Conservation (phyloP, 2,113 vertebrate species). For the Aythya baeri region DNA sequence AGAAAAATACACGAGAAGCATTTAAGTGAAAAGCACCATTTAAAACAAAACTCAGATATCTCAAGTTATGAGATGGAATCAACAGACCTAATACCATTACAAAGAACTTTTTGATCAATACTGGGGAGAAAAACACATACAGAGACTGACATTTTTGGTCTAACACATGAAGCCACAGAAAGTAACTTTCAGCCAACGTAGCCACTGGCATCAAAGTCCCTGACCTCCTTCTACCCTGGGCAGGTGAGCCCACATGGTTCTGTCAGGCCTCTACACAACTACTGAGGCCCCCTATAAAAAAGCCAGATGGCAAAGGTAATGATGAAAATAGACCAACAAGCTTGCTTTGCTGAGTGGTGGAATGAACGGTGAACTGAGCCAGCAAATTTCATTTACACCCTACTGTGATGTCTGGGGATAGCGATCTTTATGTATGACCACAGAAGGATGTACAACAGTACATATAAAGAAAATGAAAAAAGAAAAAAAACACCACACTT, state of each 20-base stretch:
- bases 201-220: not conserved
- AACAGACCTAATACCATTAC: not conserved
- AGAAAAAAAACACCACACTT: not conserved
- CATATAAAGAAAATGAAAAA: not conserved
- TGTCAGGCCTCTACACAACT: not conserved
- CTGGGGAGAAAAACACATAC: not conserved
- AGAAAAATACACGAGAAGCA: not conserved
- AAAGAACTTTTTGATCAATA: not conserved
- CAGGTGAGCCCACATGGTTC: not conserved
- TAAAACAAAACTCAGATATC: not conserved
- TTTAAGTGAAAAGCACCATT: not conserved
- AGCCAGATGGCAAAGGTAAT: not conserved
- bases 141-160: not conserved
- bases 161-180: not conserved
- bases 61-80: not conserved
- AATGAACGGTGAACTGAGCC: conserved; percentile 13
- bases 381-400: conserved; percentile 42
- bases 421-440: not conserved
- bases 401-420: not conserved
- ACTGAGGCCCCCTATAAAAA: not conserved
- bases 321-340: not conserved
- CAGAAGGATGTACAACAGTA: not conserved
- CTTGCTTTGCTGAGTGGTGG: not conserved
- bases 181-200: not conserved
- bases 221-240: not conserved